These are phyloP conservation scores for Poecilia wingei DNA, from an alignment of 2,797 vertebrate genomes.

Conservation along the genomic window DNA sequence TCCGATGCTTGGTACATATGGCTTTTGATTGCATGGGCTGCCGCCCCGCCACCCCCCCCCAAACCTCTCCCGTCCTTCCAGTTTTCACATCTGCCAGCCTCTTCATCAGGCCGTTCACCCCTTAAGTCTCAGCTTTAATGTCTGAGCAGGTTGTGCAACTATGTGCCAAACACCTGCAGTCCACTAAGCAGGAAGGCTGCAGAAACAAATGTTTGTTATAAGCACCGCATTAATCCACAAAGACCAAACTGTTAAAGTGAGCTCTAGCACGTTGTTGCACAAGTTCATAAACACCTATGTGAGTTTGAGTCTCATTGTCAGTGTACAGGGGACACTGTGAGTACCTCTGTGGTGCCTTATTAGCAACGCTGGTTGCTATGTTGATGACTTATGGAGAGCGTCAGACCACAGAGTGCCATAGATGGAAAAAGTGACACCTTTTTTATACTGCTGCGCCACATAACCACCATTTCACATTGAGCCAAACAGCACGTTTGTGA, in stretches of 20 bases:
- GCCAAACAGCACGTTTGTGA: not conserved
- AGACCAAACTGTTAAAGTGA: conserved; percentile 9
- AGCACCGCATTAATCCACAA: conserved; percentile 23
- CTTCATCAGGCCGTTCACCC: conserved; percentile 15
- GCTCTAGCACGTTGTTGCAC: conserved; percentile 6
- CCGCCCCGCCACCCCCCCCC: too few species aligned
- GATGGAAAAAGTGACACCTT: not conserved
- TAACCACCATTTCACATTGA: not conserved
- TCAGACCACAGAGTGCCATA: not conserved
- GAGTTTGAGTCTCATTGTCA: not conserved
- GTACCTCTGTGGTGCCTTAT: not conserved
- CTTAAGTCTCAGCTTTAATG: not conserved
- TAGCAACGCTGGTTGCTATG: not conserved
- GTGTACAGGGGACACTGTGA: not conserved
- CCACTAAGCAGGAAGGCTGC: conserved; percentile 30
- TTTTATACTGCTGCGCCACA: too few species aligned
- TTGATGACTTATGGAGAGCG: not conserved
- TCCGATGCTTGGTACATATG: conserved; percentile 17
- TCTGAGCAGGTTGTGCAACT: conserved; percentile 20
- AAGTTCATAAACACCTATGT: not conserved
- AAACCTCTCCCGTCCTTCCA: not conserved
- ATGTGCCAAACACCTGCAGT: conserved; percentile 11
- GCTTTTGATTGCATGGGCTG: not conserved
- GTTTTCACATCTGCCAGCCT: conserved; percentile 35
- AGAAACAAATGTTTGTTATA: not conserved